These are phyloP conservation scores for Lamprologus sp. DNA, from an alignment of 2,113 vertebrate genomes.

Conservation along the genomic window DNA sequence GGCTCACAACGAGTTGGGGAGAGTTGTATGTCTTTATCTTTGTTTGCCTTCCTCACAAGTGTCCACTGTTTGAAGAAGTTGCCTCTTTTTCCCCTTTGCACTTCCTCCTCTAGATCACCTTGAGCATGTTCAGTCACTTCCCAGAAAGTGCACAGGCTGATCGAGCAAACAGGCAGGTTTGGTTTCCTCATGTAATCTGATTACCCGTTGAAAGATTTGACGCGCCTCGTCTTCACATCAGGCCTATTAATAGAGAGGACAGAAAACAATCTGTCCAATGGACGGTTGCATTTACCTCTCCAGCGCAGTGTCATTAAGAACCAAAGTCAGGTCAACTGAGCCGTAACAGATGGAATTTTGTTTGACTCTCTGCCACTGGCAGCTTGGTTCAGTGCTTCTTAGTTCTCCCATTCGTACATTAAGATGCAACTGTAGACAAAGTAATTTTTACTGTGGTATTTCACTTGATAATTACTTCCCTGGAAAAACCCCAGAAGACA, in stretches of 20 bases:
- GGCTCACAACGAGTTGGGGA: background rate
- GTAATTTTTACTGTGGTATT: constrained; percentile 56
- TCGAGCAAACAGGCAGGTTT: constrained; percentile 12
- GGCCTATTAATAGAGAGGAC: background rate
- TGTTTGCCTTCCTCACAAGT: background rate
- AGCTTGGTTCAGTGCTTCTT: constrained; percentile 3
- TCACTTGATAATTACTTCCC: constrained; percentile 69
- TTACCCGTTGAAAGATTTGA: constrained; percentile 38
- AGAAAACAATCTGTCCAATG: background rate
- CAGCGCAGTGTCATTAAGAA: constrained; percentile 5
- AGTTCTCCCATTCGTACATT: constrained; percentile 16
- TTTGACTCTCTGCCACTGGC: constrained; percentile 3
- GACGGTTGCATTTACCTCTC: background rate
- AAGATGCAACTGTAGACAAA: constrained; percentile 40
- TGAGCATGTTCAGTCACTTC: constrained; percentile 37
- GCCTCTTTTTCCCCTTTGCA: background rate
- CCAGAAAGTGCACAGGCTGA: constrained; percentile 28
- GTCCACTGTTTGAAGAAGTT: background rate
- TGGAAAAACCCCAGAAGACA: constrained; percentile 66
- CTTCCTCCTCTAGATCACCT: background rate
- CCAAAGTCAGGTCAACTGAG: background rate
- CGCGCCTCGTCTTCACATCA: background rate
- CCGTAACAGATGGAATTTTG: constrained; percentile 8
- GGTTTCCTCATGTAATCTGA: constrained; percentile 34
- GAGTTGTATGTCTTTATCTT: background rate